Conservation (phyloP, 2,888 invertebrate species). For the Thalpophila matura region DNA sequence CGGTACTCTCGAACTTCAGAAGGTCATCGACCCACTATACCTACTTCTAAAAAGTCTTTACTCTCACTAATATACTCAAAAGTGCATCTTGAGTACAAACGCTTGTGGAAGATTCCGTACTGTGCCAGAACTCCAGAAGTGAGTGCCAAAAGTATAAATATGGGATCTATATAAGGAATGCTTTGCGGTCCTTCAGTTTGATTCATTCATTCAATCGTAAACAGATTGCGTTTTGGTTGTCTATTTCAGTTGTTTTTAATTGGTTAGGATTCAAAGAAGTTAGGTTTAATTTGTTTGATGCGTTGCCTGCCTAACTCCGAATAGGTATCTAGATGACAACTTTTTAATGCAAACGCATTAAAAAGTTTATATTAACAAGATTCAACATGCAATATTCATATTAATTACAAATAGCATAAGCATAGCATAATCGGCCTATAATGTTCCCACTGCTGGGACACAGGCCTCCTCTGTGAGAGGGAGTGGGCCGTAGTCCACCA, state of each 20-base stretch:
- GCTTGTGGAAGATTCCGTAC: constrained; percentile 39
- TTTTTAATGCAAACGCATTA: too few relatives aligned
- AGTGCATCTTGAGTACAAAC: constrained; percentile 10
- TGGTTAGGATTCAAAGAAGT: background rate
- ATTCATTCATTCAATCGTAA: constrained; percentile 35
- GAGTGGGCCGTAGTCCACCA: too few relatives aligned
- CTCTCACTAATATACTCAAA: constrained; percentile 19
- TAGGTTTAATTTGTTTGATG: too few relatives aligned
- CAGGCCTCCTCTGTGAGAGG: too few relatives aligned
- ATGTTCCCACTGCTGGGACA: too few relatives aligned
- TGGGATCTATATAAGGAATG: constrained; percentile 14
- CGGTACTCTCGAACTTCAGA: constrained; percentile 44
- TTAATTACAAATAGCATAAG: too few relatives aligned
- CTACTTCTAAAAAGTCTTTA: constrained; percentile 18
- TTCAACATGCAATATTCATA: too few relatives aligned
- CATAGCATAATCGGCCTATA: too few relatives aligned
- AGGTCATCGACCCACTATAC: constrained; percentile 56
- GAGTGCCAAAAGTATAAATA: constrained; percentile 61
- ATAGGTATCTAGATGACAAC: too few relatives aligned
- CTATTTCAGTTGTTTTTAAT: background rate
- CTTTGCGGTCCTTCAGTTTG: constrained; percentile 5
- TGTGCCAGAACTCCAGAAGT: constrained; percentile 60
- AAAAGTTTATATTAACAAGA: too few relatives aligned
- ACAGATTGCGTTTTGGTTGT: background rate
- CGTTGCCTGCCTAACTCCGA: too few relatives aligned